Base-by-base conservation (phyloP, 2,888 invertebrate species). In the Celastrina argiolus region DNA sequence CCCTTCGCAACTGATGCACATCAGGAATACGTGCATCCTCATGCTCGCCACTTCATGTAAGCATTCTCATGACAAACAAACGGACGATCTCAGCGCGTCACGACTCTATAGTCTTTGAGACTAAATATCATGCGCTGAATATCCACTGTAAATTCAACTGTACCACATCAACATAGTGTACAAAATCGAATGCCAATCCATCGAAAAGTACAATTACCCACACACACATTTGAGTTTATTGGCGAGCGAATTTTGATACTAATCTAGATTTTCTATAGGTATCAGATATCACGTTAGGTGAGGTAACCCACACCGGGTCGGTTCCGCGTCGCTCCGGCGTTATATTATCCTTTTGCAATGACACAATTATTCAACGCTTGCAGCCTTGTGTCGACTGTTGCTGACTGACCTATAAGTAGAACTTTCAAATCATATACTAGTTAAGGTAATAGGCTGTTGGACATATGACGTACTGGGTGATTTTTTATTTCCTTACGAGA, bases 171-270 rank as follows among this genome's bases (percentile, higher is more conserved):
- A 22, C 2, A 34, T n/a, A n/a, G n/a, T n/a, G n/a, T n/a, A n/a
- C 69, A 70, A 65, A 68, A 68, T 67, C 59, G 45, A 69, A 64
- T 66, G 65, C 69, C 69, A 70, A 70, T 65, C 63, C 16, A 58
- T 42, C 5, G n/a, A n/a, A n/a, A 42, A 59, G 65, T 67, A 69
- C 56, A 68, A 58, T 69, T 65, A 65, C 69, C 63, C 51, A 56
- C 45, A 34, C 41, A 42, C 45, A 45, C 18, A 67, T 18, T 26
- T n/a, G 58, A 18, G 26, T 66, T 63, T 70, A 69, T 67, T 69
- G 68, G 67, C 67, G 69, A 69, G 67, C 51, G 28, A 65, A 65
- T 68, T 71, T 67, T 45, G 71, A 71, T 71, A 66, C 66, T n/a
- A 34, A 66, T 66, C 67, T 67, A 69, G 68, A 64, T 70, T 63